Evolutionary conservation across 2,797 vertebrate genomes (phyloP).

Genomic region (Gastrophryne carolinensis): DNA sequence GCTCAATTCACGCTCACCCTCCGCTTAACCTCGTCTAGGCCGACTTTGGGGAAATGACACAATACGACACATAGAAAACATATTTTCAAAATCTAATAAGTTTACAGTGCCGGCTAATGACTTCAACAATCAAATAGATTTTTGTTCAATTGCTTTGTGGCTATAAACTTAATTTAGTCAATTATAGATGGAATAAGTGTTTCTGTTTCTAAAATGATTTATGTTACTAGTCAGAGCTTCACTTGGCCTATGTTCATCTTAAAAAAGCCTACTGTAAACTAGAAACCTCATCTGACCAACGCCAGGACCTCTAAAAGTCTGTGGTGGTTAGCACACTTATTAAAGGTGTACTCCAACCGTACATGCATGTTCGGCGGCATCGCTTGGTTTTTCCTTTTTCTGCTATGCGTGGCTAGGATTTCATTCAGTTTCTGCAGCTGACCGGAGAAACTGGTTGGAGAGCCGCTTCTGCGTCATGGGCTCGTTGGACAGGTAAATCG

Average conservation of each 20-base stretch:
- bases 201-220: not conserved
- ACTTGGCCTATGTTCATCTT: not conserved
- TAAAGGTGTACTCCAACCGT: too few relatives aligned
- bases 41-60: constrained; percentile 1
- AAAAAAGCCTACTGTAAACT: not conserved
- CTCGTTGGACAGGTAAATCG: too few relatives aligned
- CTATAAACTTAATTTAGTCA: not conserved
- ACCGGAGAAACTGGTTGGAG: too few relatives aligned
- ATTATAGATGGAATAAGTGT: not conserved
- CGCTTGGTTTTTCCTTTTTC: too few relatives aligned
- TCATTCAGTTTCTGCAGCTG: too few relatives aligned
- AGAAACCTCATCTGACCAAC: too few relatives aligned
- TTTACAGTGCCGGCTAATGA: not conserved
- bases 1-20: constrained; percentile 26
- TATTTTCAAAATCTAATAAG: constrained; percentile 9
- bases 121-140: not conserved
- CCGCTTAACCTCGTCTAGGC: constrained; percentile 5
- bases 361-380: too few relatives aligned
- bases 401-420: too few relatives aligned
- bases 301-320: too few relatives aligned
- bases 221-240: not conserved
- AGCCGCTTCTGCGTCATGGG: too few relatives aligned
- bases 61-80: constrained; percentile 26
- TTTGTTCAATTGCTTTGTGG: not conserved
- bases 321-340: too few relatives aligned